phyloP scores from a whole-genome alignment of 2,113 vertebrate species.

The Peromyscus polionotus region DNA sequence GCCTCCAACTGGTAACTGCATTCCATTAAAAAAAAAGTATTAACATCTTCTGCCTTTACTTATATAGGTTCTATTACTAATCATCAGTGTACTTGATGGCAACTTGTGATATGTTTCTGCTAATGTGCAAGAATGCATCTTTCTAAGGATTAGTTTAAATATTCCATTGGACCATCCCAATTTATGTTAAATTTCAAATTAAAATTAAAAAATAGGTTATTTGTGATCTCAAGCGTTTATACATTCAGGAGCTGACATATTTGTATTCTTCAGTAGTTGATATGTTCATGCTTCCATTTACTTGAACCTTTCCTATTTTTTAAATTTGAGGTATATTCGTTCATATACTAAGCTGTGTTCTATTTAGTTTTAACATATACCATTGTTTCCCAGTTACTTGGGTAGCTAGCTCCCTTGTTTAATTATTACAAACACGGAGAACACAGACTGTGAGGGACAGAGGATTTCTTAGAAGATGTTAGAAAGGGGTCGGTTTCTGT shows the following conservation, averaged over 20 bases:
- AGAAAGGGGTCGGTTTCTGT: neutral
- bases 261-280: neutral
- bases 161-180: neutral
- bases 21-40: constrained; percentile 31
- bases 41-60: constrained; percentile 1
- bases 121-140: neutral
- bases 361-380: constrained; percentile 7
- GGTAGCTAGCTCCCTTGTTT: constrained; percentile 21
- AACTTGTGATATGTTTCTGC: neutral
- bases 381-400: neutral
- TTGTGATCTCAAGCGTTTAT: constrained; percentile 11
- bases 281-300: neutral
- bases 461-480: neutral
- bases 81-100: neutral
- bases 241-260: neutral
- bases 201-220: constrained; percentile 2
- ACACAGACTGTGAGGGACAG: neutral
- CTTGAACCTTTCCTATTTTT: constrained; percentile 4
- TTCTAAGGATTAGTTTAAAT: neutral
- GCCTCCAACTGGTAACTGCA: constrained; percentile 86
- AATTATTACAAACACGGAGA: neutral
- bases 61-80: constrained; percentile 27
- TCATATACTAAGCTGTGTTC: neutral
- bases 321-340: constrained; percentile 3
- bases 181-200: neutral